phyloP scores from a whole-genome alignment of 1,140 invertebrate genomes.

The Drosophila leontia region DNA sequence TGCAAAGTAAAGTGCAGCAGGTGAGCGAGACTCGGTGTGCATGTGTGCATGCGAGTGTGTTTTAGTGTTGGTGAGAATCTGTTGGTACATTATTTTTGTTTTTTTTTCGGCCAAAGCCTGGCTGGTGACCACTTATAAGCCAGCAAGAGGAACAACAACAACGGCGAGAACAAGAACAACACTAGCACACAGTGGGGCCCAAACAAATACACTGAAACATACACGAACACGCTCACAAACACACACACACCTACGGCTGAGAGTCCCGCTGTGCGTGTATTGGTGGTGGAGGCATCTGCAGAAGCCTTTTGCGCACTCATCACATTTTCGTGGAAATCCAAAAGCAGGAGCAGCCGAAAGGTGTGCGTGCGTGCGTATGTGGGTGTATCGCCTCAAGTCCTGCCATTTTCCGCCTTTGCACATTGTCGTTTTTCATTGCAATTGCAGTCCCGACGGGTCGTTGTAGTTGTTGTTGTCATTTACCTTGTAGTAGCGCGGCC shows the following conservation, averaged over 20 bases:
- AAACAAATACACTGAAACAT: slow-evolving; percentile 45
- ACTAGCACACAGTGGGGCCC: slow-evolving; percentile 58
- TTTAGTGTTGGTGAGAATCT: slow-evolving; percentile 49
- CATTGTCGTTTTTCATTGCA: slow-evolving; percentile 17
- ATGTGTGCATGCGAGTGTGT: slow-evolving; percentile 20
- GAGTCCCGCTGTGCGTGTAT: slow-evolving; percentile 39
- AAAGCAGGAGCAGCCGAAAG: slow-evolving; percentile 53
- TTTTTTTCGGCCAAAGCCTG: slow-evolving; percentile 62
- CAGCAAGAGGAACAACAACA: slow-evolving; percentile 19
- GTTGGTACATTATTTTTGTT: slow-evolving; percentile 52
- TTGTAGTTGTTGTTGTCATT: slow-evolving; percentile 34
- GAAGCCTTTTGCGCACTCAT: slow-evolving; percentile 83
- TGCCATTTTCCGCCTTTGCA: not conserved
- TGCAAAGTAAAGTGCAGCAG: slow-evolving; percentile 71
- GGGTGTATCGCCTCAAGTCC: not conserved
- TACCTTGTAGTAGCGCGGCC: slow-evolving; percentile 89
- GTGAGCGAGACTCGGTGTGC: slow-evolving; percentile 49
- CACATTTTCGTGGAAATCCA: slow-evolving; percentile 81
- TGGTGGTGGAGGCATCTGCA: slow-evolving; percentile 73
- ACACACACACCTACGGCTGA: slow-evolving; percentile 33
- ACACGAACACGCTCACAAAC: slow-evolving; percentile 1
- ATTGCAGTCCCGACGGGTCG: slow-evolving; percentile 21
- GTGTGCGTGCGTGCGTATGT: slow-evolving; percentile 28
- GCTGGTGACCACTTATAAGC: slow-evolving; percentile 32
- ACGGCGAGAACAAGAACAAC: slow-evolving; percentile 39